Evolutionary conservation across 2,797 vertebrate species (phyloP).

Genomic region (Pipistrellus nathusii): DNA sequence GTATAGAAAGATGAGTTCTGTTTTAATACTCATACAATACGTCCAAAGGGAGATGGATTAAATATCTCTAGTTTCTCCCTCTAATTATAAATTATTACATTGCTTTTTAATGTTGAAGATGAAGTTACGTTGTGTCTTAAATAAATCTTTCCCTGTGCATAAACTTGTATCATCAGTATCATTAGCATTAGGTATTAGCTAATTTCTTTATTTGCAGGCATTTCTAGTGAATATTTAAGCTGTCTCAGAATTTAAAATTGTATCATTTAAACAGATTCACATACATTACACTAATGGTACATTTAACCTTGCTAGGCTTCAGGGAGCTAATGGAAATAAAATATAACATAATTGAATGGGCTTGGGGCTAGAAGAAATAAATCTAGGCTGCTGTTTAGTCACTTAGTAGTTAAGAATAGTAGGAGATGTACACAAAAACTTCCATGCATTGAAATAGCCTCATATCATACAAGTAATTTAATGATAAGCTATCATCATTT

Average conservation of each 20-base stretch:
- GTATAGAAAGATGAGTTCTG: background rate
- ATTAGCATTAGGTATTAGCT: background rate
- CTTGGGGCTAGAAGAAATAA: background rate
- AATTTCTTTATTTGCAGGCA: conserved; percentile 16
- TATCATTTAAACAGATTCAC: background rate
- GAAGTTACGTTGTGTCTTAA: background rate
- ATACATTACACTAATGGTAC: background rate
- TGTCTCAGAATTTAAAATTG: conserved; percentile 23
- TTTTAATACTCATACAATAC: background rate
- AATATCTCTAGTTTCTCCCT: background rate
- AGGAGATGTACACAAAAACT: background rate
- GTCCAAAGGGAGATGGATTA: background rate
- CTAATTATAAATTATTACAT: background rate
- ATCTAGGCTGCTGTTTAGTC: background rate
- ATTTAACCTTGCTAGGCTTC: background rate
- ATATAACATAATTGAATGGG: background rate
- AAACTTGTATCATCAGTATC: conserved; percentile 43
- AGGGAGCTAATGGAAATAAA: background rate
- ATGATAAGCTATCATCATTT: background rate
- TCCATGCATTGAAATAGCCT: background rate
- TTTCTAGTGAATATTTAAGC: background rate
- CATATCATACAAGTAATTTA: background rate
- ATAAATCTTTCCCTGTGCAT: conserved; percentile 4
- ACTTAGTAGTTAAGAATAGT: background rate
- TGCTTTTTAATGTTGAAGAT: background rate